Conservation (phyloP, 1,140 invertebrate species). For the Neodiprion fabricii region DNA sequence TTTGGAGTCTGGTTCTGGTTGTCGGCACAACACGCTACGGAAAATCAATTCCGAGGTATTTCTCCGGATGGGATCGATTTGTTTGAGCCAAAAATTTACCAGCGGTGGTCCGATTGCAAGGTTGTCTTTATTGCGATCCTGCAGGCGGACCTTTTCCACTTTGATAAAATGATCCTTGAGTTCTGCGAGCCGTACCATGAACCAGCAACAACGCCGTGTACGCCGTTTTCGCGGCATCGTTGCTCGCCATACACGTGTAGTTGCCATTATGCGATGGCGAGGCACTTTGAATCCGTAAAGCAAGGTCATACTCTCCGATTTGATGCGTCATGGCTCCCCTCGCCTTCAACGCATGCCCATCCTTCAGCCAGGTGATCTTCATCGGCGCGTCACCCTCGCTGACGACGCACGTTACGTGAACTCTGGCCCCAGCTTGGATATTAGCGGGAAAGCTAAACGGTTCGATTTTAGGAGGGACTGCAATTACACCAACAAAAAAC, state of each 20-base stretch:
- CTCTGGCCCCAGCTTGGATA: constrained; percentile 63
- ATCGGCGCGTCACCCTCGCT: constrained; percentile 74
- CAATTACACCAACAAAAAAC: constrained; percentile 29
- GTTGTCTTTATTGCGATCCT: background rate
- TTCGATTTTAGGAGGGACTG: constrained; percentile 69
- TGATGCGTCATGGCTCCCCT: constrained; percentile 51
- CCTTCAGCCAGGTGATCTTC: constrained; percentile 72
- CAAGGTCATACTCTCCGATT: constrained; percentile 60
- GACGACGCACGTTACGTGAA: constrained; percentile 71
- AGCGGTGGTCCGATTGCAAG: background rate
- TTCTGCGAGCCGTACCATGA: constrained; percentile 55
- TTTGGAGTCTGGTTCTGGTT: constrained; percentile 43
- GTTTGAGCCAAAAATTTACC: too few species aligned
- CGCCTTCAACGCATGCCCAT: constrained; percentile 52
- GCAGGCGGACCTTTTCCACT: background rate
- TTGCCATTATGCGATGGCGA: constrained; percentile 79
- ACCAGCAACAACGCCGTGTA: constrained; percentile 60
- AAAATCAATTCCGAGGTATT: background rate
- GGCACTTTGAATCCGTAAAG: constrained; percentile 58
- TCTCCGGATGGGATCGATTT: too few species aligned
- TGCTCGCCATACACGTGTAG: constrained; percentile 88
- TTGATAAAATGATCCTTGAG: background rate
- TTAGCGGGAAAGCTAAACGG: constrained; percentile 66
- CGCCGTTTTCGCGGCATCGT: constrained; percentile 76
- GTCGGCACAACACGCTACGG: constrained; percentile 44